Base-by-base conservation (phyloP, 2,113 vertebrate species). In the Bubo blakistoni region DNA sequence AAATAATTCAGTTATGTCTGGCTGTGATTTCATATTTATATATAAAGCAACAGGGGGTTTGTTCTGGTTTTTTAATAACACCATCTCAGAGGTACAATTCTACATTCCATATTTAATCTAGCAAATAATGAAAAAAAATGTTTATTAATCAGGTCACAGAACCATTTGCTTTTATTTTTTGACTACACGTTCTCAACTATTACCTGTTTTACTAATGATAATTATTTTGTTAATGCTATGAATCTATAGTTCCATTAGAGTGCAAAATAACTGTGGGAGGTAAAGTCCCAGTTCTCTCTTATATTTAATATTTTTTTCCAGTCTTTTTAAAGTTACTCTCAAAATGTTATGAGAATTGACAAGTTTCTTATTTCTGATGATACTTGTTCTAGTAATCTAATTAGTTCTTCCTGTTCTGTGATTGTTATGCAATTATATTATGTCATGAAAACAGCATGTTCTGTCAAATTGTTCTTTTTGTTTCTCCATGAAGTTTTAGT, bases 391-490 rank as follows among this genome's bases (percentile, higher is more conserved):
- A 84, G 73, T 92, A 89, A 86, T 96, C 69, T 84, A 92, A 96
- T 96, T 96, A 96, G 16, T 84, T 87, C 81, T 94, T 93, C 78
- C 71, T 65, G 49, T 90, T 89, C 70, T 91, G 34, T 47, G 62
- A 85, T 88, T 92, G 69, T 89, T 92, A 92, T 77, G 70, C 66
- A 91, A 95, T 91, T 95, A 95, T 32, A 88, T 82, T 90, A 81
- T 82, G 81, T 57, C 70, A 82, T n/a, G 27, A 86, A 94, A 92
- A 70, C 94, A 92, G 69, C 47, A 47, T 55, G 71, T 69, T 92
- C 81, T 96, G 34, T 91, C 62, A 95, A 89, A 90, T 90, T 72
- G n/a, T 46, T 79, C 67, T 72, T 93, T 93, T 54, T 78, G 54
- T 59, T 87, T 87, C 71, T 81, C 92, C 46, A 59, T 49, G 34